phyloP scores from a whole-genome alignment of 2,888 invertebrate species.

The Ennomos erosarius region DNA sequence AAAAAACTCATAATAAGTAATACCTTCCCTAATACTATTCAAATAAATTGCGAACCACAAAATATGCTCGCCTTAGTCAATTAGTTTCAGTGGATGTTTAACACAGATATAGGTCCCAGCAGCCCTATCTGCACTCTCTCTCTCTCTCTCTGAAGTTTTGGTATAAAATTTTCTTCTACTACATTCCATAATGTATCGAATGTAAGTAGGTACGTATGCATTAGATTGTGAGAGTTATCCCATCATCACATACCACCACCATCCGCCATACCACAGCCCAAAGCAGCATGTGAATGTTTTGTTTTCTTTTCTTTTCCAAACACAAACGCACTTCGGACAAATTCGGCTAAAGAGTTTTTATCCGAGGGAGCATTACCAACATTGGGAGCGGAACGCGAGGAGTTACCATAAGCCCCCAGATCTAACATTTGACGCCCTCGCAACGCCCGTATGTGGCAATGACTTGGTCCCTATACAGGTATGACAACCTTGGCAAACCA shows the following conservation, averaged over 20 bases:
- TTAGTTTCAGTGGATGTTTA: too few species aligned
- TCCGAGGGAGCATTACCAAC: slow-evolving; percentile 88
- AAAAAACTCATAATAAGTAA: slow-evolving; percentile 1
- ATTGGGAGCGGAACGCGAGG: slow-evolving; percentile 88
- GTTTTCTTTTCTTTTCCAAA: slow-evolving; percentile 84
- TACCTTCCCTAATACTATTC: neutral
- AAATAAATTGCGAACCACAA: too few species aligned
- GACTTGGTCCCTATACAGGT: slow-evolving; percentile 84
- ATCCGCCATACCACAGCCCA: slow-evolving; percentile 79
- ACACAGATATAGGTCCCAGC: too few species aligned
- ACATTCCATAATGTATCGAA: too few species aligned
- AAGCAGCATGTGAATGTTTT: slow-evolving; percentile 86
- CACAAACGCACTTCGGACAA: slow-evolving; percentile 84
- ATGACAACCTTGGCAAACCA: slow-evolving; percentile 74
- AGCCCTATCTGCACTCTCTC: too few species aligned
- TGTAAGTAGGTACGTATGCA: too few species aligned
- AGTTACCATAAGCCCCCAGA: slow-evolving; percentile 85
- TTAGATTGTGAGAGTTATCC: slow-evolving; percentile 50
- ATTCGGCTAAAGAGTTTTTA: slow-evolving; percentile 82
- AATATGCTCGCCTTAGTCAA: too few species aligned
- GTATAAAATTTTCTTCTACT: too few species aligned
- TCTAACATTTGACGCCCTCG: slow-evolving; percentile 82
- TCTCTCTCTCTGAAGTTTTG: too few species aligned
- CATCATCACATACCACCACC: slow-evolving; percentile 63
- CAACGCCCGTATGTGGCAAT: slow-evolving; percentile 80